phyloP scores from a whole-genome alignment of 1,140 invertebrate species.

The Zophobas atratus region DNA sequence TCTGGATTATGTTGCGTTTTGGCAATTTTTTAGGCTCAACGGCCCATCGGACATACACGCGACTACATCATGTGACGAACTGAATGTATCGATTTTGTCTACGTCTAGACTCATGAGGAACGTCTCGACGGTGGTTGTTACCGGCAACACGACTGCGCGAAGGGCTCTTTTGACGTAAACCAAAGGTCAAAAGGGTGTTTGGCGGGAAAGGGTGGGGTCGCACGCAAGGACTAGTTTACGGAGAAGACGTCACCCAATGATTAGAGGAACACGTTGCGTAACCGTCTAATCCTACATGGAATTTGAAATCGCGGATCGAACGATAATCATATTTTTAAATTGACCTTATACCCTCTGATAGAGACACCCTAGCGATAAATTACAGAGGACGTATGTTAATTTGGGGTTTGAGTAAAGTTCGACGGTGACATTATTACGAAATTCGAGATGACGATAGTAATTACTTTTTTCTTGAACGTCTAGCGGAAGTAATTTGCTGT shows the following conservation, averaged over 20 bases:
- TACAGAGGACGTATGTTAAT: neutral
- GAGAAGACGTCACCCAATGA: neutral
- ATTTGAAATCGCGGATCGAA: neutral
- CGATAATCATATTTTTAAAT: neutral
- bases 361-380: neutral
- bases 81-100: conserved; percentile 57
- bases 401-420: neutral
- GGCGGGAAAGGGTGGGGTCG: conserved; percentile 28
- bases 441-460: neutral
- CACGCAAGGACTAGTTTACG: conserved; percentile 6
- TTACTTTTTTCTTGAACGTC: neutral
- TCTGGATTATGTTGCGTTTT: conserved; percentile 40
- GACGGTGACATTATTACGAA: neutral
- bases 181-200: conserved; percentile 33
- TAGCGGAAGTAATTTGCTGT: conserved; percentile 17
- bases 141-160: conserved; percentile 46
- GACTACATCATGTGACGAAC: conserved; percentile 64
- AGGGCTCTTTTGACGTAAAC: conserved; percentile 20
- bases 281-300: neutral
- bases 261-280: neutral
- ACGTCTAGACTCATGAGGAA: conserved; percentile 33
- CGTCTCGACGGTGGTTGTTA: conserved; percentile 48
- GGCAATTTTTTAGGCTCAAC: conserved; percentile 54
- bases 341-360: conserved; percentile 1
- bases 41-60: conserved; percentile 52